These are phyloP conservation scores for Rhadina sibilatrix DNA, from an alignment of 2,113 vertebrate genomes.

Conservation along the genomic window DNA sequence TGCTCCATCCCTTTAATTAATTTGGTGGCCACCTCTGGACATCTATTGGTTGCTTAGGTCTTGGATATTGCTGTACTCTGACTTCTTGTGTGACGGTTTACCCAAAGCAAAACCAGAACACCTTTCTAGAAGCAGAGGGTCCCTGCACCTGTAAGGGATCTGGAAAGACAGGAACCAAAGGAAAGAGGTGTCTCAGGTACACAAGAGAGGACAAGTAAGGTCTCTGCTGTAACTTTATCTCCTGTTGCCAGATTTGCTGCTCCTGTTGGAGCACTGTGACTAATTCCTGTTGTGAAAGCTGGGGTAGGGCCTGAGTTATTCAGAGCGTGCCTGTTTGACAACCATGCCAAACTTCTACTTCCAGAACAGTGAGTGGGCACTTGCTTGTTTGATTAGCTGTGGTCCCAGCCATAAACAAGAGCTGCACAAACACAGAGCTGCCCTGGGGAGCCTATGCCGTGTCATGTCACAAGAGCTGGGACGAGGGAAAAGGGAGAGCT, in stretches of 20 bases:
- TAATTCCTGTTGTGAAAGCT: slow-evolving; percentile 25
- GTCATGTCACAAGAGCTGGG: background rate
- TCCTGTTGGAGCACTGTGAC: background rate
- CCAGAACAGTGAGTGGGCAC: background rate
- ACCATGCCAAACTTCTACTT: background rate
- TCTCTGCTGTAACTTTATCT: background rate
- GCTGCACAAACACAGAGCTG: background rate
- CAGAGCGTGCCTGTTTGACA: background rate
- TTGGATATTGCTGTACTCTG: background rate
- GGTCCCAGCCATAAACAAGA: background rate
- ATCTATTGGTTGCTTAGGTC: background rate
- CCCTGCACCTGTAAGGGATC: background rate
- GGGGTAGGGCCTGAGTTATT: slow-evolving; percentile 3
- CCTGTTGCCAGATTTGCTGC: background rate
- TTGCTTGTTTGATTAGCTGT: background rate
- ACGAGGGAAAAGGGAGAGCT: background rate
- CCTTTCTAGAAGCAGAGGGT: background rate
- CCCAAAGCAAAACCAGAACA: background rate
- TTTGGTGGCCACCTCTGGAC: background rate
- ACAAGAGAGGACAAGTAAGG: background rate
- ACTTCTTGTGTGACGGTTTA: background rate
- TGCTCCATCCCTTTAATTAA: background rate
- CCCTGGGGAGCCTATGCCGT: background rate
- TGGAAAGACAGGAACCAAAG: background rate
- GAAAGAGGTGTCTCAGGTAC: background rate